Evolutionary conservation across 2,888 invertebrate genomes (phyloP).

Genomic region (Ceratothoa steindachneri): DNA sequence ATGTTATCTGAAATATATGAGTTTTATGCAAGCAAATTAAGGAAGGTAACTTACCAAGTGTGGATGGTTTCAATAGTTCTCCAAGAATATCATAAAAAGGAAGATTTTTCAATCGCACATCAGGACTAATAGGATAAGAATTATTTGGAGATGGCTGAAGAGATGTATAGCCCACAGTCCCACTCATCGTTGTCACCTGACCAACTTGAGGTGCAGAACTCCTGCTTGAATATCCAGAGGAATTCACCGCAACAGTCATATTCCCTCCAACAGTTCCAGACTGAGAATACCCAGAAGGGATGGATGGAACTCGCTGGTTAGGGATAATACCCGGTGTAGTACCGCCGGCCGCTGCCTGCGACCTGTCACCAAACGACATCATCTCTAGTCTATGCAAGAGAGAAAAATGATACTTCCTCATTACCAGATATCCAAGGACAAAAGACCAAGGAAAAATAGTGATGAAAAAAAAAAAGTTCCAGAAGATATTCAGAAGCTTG

Average conservation of each 20-base stretch:
- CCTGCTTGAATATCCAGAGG: background rate
- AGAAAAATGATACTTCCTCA: conserved; percentile 3
- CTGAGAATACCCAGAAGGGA: conserved; percentile 29
- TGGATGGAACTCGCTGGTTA: conserved; percentile 33
- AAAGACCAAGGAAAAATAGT: background rate
- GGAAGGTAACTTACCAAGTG: conserved; percentile 64
- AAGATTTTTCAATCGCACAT: conserved; percentile 83
- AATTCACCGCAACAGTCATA: conserved; percentile 16
- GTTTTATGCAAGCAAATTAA: too few relatives aligned
- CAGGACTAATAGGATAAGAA: conserved; percentile 73
- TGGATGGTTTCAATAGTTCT: conserved; percentile 84
- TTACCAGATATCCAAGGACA: background rate
- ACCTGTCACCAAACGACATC: conserved; percentile 47
- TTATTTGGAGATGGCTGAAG: conserved; percentile 14
- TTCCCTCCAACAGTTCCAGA: conserved; percentile 22
- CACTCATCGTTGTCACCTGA: background rate
- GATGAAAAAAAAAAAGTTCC: background rate
- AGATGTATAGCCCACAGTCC: conserved; percentile 22
- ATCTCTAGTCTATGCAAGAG: conserved; percentile 42
- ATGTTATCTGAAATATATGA: background rate
- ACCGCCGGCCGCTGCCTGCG: conserved; percentile 33
- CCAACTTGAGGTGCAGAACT: conserved; percentile 5
- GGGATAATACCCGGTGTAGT: conserved; percentile 27
- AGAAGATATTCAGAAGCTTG: background rate
- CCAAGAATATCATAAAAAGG: conserved; percentile 88